A percentile compares a stretch with the other conserved stretches of the same genome.
These are phyloP conservation scores for Rhyacophila brunnea DNA, from an alignment of 1,140 invertebrate genomes.

Conservation along the genomic window DNA sequence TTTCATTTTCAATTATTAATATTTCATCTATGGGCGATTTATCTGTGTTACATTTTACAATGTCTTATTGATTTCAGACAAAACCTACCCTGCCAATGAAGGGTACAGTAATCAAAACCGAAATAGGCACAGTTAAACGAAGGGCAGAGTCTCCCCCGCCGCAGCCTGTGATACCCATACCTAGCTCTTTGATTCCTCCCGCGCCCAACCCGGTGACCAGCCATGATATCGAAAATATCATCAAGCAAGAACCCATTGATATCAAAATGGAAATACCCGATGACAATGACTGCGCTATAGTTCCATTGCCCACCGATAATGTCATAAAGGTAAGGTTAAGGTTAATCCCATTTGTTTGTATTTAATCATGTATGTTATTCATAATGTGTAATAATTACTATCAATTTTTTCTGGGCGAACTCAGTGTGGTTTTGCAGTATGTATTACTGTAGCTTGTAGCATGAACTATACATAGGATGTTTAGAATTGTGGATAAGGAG, in stretches of 20 bases:
- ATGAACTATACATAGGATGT: too few species aligned
- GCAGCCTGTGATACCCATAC: constrained; percentile 2
- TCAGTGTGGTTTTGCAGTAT: too few species aligned
- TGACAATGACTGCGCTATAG: constrained; percentile 17
- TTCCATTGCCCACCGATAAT: constrained; percentile 16
- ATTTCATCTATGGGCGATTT: too few species aligned
- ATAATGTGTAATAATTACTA: too few species aligned
- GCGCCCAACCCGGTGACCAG: constrained; percentile 1
- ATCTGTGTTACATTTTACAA: too few species aligned
- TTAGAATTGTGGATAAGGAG: too few species aligned
- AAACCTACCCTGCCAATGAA: constrained; percentile 10
- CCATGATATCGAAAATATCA: constrained; percentile 19
- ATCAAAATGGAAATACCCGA: constrained; percentile 30
- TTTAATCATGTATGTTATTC: too few species aligned
- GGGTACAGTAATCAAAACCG: constrained; percentile 27
- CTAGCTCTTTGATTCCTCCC: not conserved
- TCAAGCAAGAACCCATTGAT: constrained; percentile 32
- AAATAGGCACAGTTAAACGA: constrained; percentile 22
- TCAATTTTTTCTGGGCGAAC: too few species aligned
- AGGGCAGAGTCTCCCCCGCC: constrained; percentile 19
- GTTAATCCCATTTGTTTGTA: too few species aligned
- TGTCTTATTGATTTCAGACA: constrained; percentile 5
- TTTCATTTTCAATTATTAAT: too few species aligned
- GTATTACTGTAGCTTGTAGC: too few species aligned
- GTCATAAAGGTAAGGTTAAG: constrained; percentile 23